Evolutionary conservation across 2,797 vertebrate genomes (phyloP).

Genomic region (Benthosema pterotum): DNA sequence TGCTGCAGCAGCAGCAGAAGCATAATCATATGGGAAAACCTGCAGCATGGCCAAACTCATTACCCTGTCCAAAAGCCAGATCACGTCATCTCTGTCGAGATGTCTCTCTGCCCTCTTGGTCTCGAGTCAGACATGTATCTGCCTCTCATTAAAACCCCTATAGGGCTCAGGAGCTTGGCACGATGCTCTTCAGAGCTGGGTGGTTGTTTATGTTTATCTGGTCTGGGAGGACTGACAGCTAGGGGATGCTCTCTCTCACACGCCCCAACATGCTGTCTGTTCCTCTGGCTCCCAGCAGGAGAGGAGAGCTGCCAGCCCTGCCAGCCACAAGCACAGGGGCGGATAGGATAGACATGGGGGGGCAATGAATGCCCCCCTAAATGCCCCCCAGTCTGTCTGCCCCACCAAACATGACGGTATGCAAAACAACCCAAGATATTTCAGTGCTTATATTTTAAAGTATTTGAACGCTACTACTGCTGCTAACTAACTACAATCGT

Average conservation of each 20-base stretch:
- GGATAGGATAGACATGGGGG: too few relatives aligned
- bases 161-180: constrained; percentile 28
- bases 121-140: too few relatives aligned
- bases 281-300: constrained; percentile 42
- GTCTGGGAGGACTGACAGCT: constrained; percentile 59
- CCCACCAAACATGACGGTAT: too few relatives aligned
- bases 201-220: constrained; percentile 71
- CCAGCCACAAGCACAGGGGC: too few relatives aligned
- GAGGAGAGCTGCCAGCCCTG: constrained; percentile 34
- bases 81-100: constrained; percentile 19
- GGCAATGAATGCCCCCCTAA: too few relatives aligned
- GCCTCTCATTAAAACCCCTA: constrained; percentile 23
- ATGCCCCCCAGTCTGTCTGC: too few relatives aligned
- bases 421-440: too few relatives aligned
- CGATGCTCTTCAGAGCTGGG: constrained; percentile 32
- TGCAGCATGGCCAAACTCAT: constrained; percentile 69
- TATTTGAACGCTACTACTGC: too few relatives aligned
- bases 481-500: too few relatives aligned
- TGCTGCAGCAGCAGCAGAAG: constrained; percentile 18
- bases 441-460: too few relatives aligned
- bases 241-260: constrained; percentile 57
- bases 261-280: constrained; percentile 42
- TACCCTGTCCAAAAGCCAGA: constrained; percentile 56
- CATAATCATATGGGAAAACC: constrained; percentile 50
- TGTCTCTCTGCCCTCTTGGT: constrained; percentile 9